These are phyloP conservation scores for Oscheius myriophilus DNA, from an alignment of 2,888 invertebrate genomes.

Conservation along the genomic window DNA sequence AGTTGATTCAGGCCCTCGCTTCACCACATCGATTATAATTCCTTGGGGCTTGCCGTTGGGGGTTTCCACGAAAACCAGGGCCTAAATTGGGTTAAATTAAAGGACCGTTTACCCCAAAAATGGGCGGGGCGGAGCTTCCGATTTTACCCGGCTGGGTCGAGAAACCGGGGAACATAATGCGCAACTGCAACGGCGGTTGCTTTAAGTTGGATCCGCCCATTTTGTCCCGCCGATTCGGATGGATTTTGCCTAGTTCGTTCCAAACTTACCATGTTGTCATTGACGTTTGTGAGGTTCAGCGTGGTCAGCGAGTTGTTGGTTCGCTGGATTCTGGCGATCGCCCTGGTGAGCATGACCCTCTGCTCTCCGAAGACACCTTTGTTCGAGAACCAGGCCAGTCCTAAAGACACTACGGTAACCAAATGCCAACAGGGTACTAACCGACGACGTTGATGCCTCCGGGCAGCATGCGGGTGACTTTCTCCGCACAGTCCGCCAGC, in stretches of 20 bases:
- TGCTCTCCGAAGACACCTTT: constrained; percentile 41
- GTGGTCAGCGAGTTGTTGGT: constrained; percentile 49
- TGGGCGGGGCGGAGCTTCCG: too few species aligned
- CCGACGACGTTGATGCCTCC: constrained; percentile 55
- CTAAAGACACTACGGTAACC: constrained; percentile 14
- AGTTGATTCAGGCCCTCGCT: constrained; percentile 38
- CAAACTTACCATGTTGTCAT: constrained; percentile 42
- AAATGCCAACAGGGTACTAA: constrained; percentile 1
- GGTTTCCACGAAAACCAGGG: constrained; percentile 49
- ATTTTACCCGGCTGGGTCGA: too few species aligned
- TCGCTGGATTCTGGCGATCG: constrained; percentile 45
- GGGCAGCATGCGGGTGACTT: constrained; percentile 52
- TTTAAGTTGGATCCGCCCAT: too few species aligned
- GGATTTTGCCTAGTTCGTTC: background rate
- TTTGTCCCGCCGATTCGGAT: too few species aligned
- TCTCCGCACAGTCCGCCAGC: constrained; percentile 52
- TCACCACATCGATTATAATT: constrained; percentile 42
- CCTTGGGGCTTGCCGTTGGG: constrained; percentile 41
- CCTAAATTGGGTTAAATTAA: constrained; percentile 30
- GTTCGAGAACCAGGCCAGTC: constrained; percentile 52
- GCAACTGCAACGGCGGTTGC: background rate
- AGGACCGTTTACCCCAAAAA: too few species aligned
- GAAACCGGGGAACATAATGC: background rate
- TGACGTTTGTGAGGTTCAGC: constrained; percentile 38
- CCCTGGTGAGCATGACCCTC: constrained; percentile 36